Base-by-base conservation (phyloP, 2,888 invertebrate species). In the Yponomeuta malinellus region DNA sequence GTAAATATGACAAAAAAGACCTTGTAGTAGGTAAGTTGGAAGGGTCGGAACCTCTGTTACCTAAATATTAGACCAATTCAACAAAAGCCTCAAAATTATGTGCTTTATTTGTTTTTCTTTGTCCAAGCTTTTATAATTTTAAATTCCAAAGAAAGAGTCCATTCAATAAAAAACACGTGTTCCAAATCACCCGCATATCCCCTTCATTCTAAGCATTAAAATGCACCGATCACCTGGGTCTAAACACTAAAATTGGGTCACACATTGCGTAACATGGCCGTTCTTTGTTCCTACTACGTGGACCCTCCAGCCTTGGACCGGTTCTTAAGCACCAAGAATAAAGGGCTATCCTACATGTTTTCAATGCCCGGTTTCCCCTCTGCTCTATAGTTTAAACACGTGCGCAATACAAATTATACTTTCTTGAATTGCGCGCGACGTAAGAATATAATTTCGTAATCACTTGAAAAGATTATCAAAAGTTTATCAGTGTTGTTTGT, bases 161-260 rank as follows among this genome's bases (percentile, higher is more conserved):
- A 5, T 15, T 15, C 52, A 59, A 59, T 59, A 15, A 59, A 15
- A 59, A 59, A 59, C 52, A 59, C 52, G 52, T 59, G 52, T 59
- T 59, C 15, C 1, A 59, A 59, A 12, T 59, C 52, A 12, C 52
- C 52, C 15, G 15, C 3, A 15, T 15, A 5, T 59, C 52, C 52
- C 52, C 52, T 59, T 59, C 1, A 2, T 59, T 59, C 15, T 59
- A 67, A 67, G 31, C 43, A 29, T 43, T 9, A 37, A 67, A 67
- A 87, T 88, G 88, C 87, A 89, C 82, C 67, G 84, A 85, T 87
- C 90, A 90, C 90, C 90, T 90, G 89, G 90, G 78, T 72, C 52
- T 31, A 67, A 31, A 73, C 74, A 73, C 81, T 79, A 77, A 83
- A 90, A 89, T 86, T 90, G 89, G 90, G 90, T 90, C 90, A 89